phyloP scores from a whole-genome alignment of 2,888 invertebrate genomes.

The Selenia dentaria region DNA sequence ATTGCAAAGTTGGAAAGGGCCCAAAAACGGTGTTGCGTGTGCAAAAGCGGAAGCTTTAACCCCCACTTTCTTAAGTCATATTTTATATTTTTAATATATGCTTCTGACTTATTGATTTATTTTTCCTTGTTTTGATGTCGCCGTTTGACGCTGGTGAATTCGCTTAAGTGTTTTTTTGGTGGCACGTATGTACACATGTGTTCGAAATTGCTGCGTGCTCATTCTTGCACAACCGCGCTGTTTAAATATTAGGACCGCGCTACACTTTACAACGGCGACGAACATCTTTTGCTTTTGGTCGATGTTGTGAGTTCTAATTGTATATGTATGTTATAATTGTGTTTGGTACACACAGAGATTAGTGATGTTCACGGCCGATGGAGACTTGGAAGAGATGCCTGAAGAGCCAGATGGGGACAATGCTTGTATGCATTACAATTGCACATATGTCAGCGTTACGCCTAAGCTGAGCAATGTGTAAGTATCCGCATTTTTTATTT shows the following conservation, averaged over 20 bases:
- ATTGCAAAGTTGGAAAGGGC: too few relatives aligned
- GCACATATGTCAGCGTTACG: constrained; percentile 73
- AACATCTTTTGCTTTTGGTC: constrained; percentile 20
- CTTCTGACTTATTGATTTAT: too few relatives aligned
- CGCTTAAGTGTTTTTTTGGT: not conserved
- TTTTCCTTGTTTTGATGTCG: too few relatives aligned
- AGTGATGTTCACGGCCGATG: constrained; percentile 62
- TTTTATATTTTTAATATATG: too few relatives aligned
- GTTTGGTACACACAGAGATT: constrained; percentile 49
- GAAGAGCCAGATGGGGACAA: constrained; percentile 60
- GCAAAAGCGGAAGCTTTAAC: too few relatives aligned
- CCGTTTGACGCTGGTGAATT: too few relatives aligned
- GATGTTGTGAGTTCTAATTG: constrained; percentile 5
- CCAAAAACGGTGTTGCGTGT: too few relatives aligned
- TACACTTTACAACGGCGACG: constrained; percentile 26
- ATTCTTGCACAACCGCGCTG: too few relatives aligned
- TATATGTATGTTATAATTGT: not conserved
- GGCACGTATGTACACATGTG: too few relatives aligned
- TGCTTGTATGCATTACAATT: constrained; percentile 73
- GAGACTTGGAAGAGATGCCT: constrained; percentile 65
- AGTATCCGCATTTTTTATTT: constrained; percentile 35
- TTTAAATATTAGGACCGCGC: too few relatives aligned
- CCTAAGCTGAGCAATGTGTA: constrained; percentile 69
- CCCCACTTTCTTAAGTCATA: too few relatives aligned
- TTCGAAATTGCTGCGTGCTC: not conserved